Evolutionary conservation across 2,888 invertebrate species (phyloP).

Genomic region (Acheta domesticus): DNA sequence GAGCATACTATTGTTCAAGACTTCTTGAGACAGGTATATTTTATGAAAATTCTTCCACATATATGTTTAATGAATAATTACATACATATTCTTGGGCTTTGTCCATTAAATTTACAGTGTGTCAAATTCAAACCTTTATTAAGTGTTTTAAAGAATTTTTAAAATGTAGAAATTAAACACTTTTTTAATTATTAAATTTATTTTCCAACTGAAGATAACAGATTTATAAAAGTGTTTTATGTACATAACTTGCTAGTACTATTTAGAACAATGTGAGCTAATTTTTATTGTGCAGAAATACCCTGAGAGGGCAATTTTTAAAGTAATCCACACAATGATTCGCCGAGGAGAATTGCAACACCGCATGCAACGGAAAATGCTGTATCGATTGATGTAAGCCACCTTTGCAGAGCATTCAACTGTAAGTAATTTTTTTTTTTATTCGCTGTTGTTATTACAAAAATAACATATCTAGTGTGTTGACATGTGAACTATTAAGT

Average conservation of each 20-base stretch:
- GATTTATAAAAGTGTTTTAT: background rate
- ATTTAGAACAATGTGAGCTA: background rate
- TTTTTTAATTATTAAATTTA: too few relatives aligned
- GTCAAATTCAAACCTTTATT: too few relatives aligned
- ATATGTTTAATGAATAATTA: too few relatives aligned
- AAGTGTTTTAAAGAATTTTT: too few relatives aligned
- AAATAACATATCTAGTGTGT: too few relatives aligned
- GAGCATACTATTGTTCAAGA: slow-evolving; percentile 92
- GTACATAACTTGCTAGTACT: background rate
- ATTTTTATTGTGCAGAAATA: slow-evolving; percentile 61
- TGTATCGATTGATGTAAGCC: slow-evolving; percentile 79
- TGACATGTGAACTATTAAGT: too few relatives aligned
- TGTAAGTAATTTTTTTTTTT: background rate
- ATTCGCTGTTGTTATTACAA: background rate
- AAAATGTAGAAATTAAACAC: too few relatives aligned
- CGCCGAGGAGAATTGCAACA: slow-evolving; percentile 94
- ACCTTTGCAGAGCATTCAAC: background rate
- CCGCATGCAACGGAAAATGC: slow-evolving; percentile 93
- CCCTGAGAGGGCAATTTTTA: slow-evolving; percentile 78
- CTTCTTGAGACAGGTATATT: slow-evolving; percentile 52
- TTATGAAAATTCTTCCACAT: background rate
- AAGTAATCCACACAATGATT: slow-evolving; percentile 93
- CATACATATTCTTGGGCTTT: too few relatives aligned
- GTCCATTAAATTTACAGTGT: too few relatives aligned
- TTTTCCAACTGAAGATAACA: background rate